A percentile compares a stretch with the other conserved stretches of the same genome.
Conservation (phyloP, 2,888 invertebrate species). For the Pedicia rivosa region DNA sequence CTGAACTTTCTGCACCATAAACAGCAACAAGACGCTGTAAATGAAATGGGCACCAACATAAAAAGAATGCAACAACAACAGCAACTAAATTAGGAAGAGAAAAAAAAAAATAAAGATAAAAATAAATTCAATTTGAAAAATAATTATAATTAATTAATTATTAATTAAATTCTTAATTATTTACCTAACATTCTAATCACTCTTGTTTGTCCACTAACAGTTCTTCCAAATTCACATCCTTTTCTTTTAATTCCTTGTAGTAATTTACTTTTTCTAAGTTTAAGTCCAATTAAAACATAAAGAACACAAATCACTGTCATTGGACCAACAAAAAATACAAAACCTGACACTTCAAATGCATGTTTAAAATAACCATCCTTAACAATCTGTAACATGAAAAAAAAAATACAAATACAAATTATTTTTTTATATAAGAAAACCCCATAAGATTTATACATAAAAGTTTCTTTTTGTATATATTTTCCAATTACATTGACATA, state of each 20-base stretch:
- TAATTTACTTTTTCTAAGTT: slow-evolving; percentile 46
- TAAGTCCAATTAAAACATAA: slow-evolving; percentile 60
- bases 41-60: slow-evolving; percentile 88
- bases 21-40: slow-evolving; percentile 74
- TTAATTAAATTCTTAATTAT: background rate
- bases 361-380: slow-evolving; percentile 36
- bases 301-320: slow-evolving; percentile 75
- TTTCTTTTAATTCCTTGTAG: slow-evolving; percentile 41
- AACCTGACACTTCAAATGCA: slow-evolving; percentile 64
- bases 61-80: slow-evolving; percentile 66
- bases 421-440: no score
- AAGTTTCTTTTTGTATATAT: background rate
- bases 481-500: background rate
- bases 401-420: slow-evolving; percentile 5
- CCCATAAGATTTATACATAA: slow-evolving; percentile 7
- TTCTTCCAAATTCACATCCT: slow-evolving; percentile 20
- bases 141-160: slow-evolving; percentile 1
- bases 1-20: slow-evolving; percentile 36
- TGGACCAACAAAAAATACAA: slow-evolving; percentile 71
- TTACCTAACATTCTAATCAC: slow-evolving; percentile 71
- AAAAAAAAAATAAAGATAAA: slow-evolving; percentile 2
- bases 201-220: slow-evolving; percentile 40
- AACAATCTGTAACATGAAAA: slow-evolving; percentile 14
- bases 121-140: slow-evolving; percentile 1
- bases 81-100: slow-evolving; percentile 45